Percentiles rank a stretch among this genome's conserved stretches.
These are phyloP conservation scores for Clunio marinus DNA, from an alignment of 2,888 invertebrate species.

Conservation along the genomic window DNA sequence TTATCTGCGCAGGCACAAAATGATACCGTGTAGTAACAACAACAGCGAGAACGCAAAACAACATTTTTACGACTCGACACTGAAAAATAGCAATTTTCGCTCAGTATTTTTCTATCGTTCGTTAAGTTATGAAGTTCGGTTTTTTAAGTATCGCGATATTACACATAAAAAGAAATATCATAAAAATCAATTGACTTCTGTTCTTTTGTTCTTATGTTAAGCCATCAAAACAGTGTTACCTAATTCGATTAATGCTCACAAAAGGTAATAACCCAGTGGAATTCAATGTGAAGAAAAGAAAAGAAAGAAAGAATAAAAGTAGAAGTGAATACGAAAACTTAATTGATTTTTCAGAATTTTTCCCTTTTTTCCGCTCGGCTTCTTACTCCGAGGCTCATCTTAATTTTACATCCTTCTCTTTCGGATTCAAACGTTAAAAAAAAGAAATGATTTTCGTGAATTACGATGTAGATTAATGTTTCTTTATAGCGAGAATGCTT, in stretches of 20 bases:
- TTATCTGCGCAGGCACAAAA: slow-evolving; percentile 9
- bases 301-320: slow-evolving; percentile 4
- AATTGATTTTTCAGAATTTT: slow-evolving; percentile 24
- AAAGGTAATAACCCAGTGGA: not conserved
- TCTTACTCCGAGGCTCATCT: slow-evolving; percentile 1
- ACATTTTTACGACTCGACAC: not conserved
- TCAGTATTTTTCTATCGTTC: slow-evolving; percentile 39
- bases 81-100: not conserved
- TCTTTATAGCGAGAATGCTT: too few species aligned
- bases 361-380: not conserved
- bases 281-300: not conserved
- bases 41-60: not conserved
- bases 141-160: slow-evolving; percentile 33
- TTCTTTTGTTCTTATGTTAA: slow-evolving; percentile 25
- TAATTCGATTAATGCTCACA: slow-evolving; percentile 15
- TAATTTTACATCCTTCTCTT: not conserved
- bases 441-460: too few species aligned
- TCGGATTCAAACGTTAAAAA: too few species aligned
- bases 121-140: slow-evolving; percentile 39
- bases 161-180: slow-evolving; percentile 15
- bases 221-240: not conserved
- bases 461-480: too few species aligned
- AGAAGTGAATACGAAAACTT: slow-evolving; percentile 1
- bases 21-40: not conserved
- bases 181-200: slow-evolving; percentile 32